Percentiles rank a stretch among this genome's conserved stretches.
phyloP scores from a whole-genome alignment of 2,797 vertebrate species.

The Perodicticus potto region DNA sequence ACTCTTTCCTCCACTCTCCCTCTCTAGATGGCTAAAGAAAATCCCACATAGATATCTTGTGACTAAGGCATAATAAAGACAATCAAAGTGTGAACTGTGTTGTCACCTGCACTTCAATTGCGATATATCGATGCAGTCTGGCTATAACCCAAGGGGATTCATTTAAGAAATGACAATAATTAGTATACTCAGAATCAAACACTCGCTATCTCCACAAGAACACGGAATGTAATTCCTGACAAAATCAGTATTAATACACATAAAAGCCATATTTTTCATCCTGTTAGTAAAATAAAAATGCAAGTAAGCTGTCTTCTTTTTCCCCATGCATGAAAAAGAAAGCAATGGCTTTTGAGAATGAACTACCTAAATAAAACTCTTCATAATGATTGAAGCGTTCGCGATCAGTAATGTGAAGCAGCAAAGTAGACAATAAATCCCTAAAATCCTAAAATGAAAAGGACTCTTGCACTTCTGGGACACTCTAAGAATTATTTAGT shows the following conservation, averaged over 20 bases:
- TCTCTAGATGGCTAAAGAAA: slow-evolving; percentile 12
- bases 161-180: slow-evolving; percentile 2
- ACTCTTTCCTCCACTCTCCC: neutral
- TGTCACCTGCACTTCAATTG: neutral
- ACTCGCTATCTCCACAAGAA: neutral
- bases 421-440: neutral
- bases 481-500: neutral
- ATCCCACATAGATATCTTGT: neutral
- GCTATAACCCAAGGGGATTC: neutral
- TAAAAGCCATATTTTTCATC: neutral
- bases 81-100: neutral
- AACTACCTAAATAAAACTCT: slow-evolving; percentile 28
- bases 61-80: neutral
- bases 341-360: neutral
- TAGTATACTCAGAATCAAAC: neutral
- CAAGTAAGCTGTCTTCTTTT: neutral
- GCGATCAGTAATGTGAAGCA: neutral
- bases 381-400: slow-evolving; percentile 34
- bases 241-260: neutral
- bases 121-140: neutral
- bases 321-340: neutral
- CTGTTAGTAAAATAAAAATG: neutral
- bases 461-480: neutral
- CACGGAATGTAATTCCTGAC: neutral
- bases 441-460: slow-evolving; percentile 44